Percentiles rank a stretch among this genome's conserved stretches.
These are phyloP conservation scores for Mustela nigripes DNA, from an alignment of 2,113 vertebrate genomes.

Conservation along the genomic window DNA sequence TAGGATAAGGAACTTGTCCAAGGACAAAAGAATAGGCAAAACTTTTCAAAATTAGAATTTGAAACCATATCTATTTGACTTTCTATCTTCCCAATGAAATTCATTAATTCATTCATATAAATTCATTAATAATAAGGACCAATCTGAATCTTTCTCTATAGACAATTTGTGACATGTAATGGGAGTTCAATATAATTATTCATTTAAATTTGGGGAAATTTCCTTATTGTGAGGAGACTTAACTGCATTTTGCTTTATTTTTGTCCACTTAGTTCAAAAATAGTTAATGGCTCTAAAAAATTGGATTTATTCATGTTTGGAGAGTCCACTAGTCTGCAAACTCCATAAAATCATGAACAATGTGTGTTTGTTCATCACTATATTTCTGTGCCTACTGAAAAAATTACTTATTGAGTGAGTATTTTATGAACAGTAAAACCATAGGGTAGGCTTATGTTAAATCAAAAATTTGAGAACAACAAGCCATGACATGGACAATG, in stretches of 20 bases:
- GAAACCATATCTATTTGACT: neutral
- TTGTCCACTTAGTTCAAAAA: neutral
- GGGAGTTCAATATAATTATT: neutral
- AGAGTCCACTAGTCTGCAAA: neutral
- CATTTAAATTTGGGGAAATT: neutral
- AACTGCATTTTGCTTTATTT: neutral
- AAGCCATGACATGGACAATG: neutral
- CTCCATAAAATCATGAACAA: neutral
- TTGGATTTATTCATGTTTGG: neutral
- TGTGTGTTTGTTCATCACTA: neutral
- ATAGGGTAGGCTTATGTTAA: neutral
- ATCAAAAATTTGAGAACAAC: neutral
- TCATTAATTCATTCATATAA: neutral
- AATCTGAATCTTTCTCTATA: neutral
- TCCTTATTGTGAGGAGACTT: neutral
- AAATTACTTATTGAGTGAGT: neutral
- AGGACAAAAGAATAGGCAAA: neutral
- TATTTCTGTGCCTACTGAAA: neutral
- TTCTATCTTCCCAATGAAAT: neutral
- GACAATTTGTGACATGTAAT: neutral
- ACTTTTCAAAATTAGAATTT: slow-evolving; percentile 8
- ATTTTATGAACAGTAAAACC: neutral
- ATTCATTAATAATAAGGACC: neutral
- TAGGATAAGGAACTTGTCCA: neutral
- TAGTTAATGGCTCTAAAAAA: neutral